A percentile compares a stretch with the other conserved stretches of the same genome.
Evolutionary conservation across 2,888 invertebrate genomes (phyloP).

Genomic region (Ennomos erosarius): DNA sequence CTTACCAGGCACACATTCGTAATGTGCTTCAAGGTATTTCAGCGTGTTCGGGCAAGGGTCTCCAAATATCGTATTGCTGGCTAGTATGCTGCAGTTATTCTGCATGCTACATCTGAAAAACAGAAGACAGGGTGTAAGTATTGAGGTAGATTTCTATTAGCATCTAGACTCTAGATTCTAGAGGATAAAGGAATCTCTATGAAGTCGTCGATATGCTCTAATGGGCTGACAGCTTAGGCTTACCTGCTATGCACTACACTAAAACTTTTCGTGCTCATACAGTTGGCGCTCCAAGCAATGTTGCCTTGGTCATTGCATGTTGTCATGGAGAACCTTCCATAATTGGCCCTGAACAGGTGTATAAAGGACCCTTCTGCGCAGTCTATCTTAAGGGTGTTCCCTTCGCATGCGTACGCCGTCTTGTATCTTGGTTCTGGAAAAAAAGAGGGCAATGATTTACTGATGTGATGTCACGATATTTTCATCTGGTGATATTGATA

Average conservation of each 20-base stretch:
- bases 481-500: too few species aligned
- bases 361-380: constrained; percentile 96
- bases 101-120: constrained; percentile 93
- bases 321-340: constrained; percentile 97
- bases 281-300: constrained; percentile 98
- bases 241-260: constrained; percentile 92
- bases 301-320: constrained; percentile 98
- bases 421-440: constrained; percentile 91
- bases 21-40: constrained; percentile 97
- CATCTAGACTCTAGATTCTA: too few species aligned
- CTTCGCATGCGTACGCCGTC: constrained; percentile 97
- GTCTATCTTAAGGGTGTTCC: constrained; percentile 94
- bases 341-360: constrained; percentile 96
- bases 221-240: too few species aligned
- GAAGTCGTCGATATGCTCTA: too few species aligned
- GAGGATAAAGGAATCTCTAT: too few species aligned
- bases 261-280: constrained; percentile 95
- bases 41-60: constrained; percentile 96
- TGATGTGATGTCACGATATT: constrained; percentile 6
- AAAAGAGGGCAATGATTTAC: constrained; percentile 42
- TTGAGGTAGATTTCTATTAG: not conserved
- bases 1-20: constrained; percentile 95
- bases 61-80: constrained; percentile 94
- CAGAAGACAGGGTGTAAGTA: constrained; percentile 23
- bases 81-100: constrained; percentile 95